Evolutionary conservation across 2,888 invertebrate genomes (phyloP), one percentile per base, ranked within the genome.

Genomic region (Xestia sexstrigata): DNA sequence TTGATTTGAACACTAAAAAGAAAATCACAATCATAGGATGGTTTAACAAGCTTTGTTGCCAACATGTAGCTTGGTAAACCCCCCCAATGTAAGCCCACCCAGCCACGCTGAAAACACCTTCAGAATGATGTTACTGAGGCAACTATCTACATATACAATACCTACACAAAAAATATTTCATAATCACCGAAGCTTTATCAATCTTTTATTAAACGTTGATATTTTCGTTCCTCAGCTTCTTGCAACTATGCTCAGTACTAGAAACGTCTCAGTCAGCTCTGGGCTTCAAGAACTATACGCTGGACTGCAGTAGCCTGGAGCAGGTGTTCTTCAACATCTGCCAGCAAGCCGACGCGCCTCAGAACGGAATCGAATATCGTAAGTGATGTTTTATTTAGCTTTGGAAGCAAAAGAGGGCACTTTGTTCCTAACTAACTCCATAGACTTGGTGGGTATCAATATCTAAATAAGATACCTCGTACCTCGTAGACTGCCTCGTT

Each of bases 261-360:
- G 97, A 97, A 87, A 89, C 94, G 30, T 92, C 94, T 35, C 95
- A 95, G 81, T 65, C 88, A 1, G 87, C 89, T 49, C 94, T 97
- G 60, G 97, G 95, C 65, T 97, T 97, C 89, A 93, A 91, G 13
- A 95, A 94, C 79, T 96, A 97, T 86, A 93, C 95, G 23, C 88
- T 98, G 84, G 97, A 97, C 91, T 97, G 97, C 92, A 97, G 97
- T 92, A 97, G 97, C 65, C 93, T 98, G 78, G 98, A 98, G 88
- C 97, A 97, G 87, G 97, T 98, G 68, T 98, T 98, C 91, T 95
- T 96, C 86, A 96, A 96, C 86, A 94, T 97, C 78, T 97, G 97
- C 85, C 90, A 93, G 4, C 93, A 95, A 67, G 96, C 95, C 0
- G 97, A 97, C 74, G 82, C 78, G 30, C 84, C 86, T 20, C 84